Evolutionary conservation across 2,113 vertebrate species (phyloP).

Genomic region (Chrysochloris asiatica): DNA sequence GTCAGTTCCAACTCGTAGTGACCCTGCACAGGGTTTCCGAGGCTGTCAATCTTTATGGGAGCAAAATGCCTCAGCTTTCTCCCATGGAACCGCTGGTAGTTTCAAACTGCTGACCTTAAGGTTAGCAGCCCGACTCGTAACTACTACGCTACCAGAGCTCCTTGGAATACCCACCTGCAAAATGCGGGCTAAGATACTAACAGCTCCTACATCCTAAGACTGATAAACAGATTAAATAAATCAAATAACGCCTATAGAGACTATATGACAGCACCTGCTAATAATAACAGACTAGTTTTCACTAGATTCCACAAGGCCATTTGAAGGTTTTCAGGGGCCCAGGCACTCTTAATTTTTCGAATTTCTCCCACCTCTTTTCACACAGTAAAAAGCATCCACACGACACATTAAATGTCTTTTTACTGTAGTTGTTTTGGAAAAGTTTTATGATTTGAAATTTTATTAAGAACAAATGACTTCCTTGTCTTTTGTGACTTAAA

Average conservation of each 20-base stretch:
- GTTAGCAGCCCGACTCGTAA: too few relatives aligned
- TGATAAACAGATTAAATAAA: background rate
- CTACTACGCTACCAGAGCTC: too few relatives aligned
- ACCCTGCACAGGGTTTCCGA: too few relatives aligned
- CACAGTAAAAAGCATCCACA: background rate
- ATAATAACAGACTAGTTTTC: background rate
- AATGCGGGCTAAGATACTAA: background rate
- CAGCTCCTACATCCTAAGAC: background rate
- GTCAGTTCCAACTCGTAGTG: too few relatives aligned
- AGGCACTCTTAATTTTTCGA: background rate
- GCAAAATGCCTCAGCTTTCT: too few relatives aligned
- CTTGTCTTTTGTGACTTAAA: conserved; percentile 6
- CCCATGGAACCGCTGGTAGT: too few relatives aligned
- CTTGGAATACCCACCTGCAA: background rate
- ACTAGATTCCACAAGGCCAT: background rate
- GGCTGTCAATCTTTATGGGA: too few relatives aligned
- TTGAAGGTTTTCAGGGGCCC: background rate
- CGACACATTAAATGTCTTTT: background rate
- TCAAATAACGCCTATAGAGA: background rate
- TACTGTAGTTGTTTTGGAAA: background rate
- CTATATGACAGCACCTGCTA: background rate
- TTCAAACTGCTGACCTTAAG: too few relatives aligned
- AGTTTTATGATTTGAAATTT: conserved; percentile 1
- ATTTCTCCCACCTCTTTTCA: background rate
- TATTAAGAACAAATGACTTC: conserved; percentile 20